Conservation (phyloP, 2,888 invertebrate species). For the Phytoseiulus persimilis region DNA sequence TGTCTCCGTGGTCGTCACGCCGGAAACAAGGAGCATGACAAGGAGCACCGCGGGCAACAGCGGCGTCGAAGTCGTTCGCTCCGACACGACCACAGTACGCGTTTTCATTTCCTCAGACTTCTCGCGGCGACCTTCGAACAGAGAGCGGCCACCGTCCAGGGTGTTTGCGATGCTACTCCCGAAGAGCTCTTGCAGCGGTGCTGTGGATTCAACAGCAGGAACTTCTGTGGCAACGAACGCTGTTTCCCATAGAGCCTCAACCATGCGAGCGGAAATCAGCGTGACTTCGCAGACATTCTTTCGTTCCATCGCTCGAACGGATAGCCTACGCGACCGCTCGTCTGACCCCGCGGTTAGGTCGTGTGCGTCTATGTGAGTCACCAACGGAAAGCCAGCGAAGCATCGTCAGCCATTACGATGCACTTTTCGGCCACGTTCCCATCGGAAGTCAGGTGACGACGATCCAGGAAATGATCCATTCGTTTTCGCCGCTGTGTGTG, state of each 20-base stretch:
- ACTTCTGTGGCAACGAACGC: not conserved
- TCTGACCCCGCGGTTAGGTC: not conserved
- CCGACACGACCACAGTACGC: no score
- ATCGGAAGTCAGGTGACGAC: not conserved
- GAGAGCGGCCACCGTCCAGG: not conserved
- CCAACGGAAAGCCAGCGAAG: not conserved
- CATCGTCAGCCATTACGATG: not conserved
- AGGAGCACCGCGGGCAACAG: not conserved
- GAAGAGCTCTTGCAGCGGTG: not conserved
- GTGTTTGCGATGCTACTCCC: not conserved
- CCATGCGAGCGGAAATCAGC: not conserved
- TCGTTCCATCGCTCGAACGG: not conserved
- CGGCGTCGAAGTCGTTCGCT: not conserved
- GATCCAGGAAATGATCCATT: not conserved
- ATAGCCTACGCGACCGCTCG: not conserved
- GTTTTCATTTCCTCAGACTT: no score
- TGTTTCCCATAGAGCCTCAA: not conserved
- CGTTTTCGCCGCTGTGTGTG: no score
- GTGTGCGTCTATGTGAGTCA: not conserved
- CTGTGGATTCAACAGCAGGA: not conserved
- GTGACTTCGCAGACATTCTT: constrained; percentile 5
- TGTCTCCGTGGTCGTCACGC: not conserved
- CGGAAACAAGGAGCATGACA: not conserved
- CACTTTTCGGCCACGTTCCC: not conserved
- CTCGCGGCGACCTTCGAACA: no score